Evolutionary conservation across 2,888 invertebrate species (phyloP).

Genomic region (Drosophila bunnanda): DNA sequence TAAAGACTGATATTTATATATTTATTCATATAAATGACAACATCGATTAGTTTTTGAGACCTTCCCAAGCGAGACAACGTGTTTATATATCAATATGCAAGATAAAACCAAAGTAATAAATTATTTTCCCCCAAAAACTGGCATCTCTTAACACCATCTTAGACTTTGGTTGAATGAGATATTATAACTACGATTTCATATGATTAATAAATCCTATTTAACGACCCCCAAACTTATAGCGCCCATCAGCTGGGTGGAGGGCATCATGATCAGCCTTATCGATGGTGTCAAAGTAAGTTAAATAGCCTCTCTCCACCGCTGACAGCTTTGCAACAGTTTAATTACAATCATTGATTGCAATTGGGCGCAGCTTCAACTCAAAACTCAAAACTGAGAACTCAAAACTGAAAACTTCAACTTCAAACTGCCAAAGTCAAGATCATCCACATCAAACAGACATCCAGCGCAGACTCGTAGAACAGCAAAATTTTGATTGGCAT

Average conservation of each 20-base stretch:
- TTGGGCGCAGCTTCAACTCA: slow-evolving; percentile 27
- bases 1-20: not conserved
- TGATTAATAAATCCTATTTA: slow-evolving; percentile 19
- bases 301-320: slow-evolving; percentile 22
- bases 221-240: slow-evolving; percentile 64
- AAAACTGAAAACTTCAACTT: slow-evolving; percentile 34
- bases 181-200: not conserved
- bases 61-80: not conserved
- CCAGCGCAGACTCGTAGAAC: slow-evolving; percentile 16
- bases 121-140: not conserved
- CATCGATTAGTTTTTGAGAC: not conserved
- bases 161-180: slow-evolving; percentile 3
- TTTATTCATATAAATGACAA: not conserved
- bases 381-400: slow-evolving; percentile 9
- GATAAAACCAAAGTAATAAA: not conserved
- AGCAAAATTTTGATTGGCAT: slow-evolving; percentile 72
- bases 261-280: slow-evolving; percentile 67
- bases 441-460: slow-evolving; percentile 43
- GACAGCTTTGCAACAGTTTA: slow-evolving; percentile 36
- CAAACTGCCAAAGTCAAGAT: slow-evolving; percentile 57
- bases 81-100: not conserved
- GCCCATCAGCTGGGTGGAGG: slow-evolving; percentile 75
- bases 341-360: slow-evolving; percentile 42
- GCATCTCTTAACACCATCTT: not conserved
- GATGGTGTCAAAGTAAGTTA: slow-evolving; percentile 79